Evolutionary conservation across 1,140 invertebrate genomes (phyloP), one percentile per base, ranked within the genome.

Genomic region (Nephila pilipes): DNA sequence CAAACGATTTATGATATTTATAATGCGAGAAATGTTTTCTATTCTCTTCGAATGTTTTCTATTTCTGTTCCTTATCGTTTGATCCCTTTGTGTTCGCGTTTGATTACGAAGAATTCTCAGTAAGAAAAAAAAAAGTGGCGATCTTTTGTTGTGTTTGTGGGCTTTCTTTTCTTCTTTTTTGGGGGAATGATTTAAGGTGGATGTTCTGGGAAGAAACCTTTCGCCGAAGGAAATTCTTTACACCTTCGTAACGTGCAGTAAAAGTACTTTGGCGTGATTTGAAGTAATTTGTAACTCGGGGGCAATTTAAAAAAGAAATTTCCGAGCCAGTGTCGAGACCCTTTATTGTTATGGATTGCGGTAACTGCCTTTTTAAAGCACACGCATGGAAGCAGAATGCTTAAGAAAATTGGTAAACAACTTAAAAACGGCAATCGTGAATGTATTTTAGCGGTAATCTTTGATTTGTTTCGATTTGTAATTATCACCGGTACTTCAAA

Each of bases 1-100:
- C 63, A 65, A 65, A 65, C 63, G 63, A 65, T 65, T 65, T 65
- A 65, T 65, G 63, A 65, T 65, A 65, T 65, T 65, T 25, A 65
- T 65, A 65, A 65, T 65, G 63, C n/a, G 10, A 65, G 63, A 65
- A 65, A 65, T 65, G 63, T 65, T 65, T 65, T 65, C 63, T 25
- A 25, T 65, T 65, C 63, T 25, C 25, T 12, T 25, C n/a, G 25
- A 65, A 65, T 65, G 63, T 65, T 65, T 65, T 65, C 63, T 65
- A 65, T 65, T 65, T 65, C 63, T 65, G 63, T 65, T 65, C 25
- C 63, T 65, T 65, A 65, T 65, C 63, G 63, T 25, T 65, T n/a
- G 25, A 65, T 65, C 63, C 63, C 25, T 65, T 65, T 65, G 63
- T 65, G 25, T 29, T 65, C 63, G 25, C 25, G n/a, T 65, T 65